Conservation (phyloP, 2,797 vertebrate genomes). For the Hyperoplus lanceolatus region DNA sequence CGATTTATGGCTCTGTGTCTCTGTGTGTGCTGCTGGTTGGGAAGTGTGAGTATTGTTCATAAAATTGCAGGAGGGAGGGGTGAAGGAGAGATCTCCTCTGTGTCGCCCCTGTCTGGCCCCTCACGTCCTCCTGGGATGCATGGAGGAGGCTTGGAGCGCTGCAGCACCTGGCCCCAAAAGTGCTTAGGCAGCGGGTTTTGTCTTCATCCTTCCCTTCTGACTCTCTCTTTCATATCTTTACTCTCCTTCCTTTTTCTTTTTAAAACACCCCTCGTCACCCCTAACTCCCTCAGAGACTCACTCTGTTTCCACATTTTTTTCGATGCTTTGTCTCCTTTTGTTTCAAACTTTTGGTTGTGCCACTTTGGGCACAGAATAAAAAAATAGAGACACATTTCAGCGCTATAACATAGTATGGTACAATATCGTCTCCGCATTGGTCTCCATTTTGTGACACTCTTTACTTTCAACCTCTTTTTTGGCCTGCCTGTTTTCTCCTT, state of each 20-base stretch:
- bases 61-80: conserved; percentile 60
- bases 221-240: conserved; percentile 41
- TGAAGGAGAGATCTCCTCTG: conserved; percentile 64
- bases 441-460: conserved; percentile 54
- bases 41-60: conserved; percentile 70
- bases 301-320: conserved; percentile 33
- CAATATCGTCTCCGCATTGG: conserved; percentile 45
- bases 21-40: conserved; percentile 39
- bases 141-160: conserved; percentile 36
- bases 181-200: conserved; percentile 59
- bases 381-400: conserved; percentile 33
- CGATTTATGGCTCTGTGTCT: conserved; percentile 67
- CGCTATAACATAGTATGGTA: conserved; percentile 18
- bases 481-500: conserved; percentile 62
- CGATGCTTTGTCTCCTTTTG: conserved; percentile 27
- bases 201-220: conserved; percentile 37
- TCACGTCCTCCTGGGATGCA: conserved; percentile 51
- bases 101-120: conserved; percentile 51
- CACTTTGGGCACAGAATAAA: conserved; percentile 15
- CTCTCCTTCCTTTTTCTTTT: conserved; percentile 38
- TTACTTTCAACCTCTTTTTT: conserved; percentile 47
- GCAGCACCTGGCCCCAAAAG: conserved; percentile 64
- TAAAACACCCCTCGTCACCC: conserved; percentile 49
- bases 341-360: conserved; percentile 46
- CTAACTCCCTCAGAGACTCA: conserved; percentile 28